phyloP scores from a whole-genome alignment of 2,797 vertebrate genomes.

The Galagoides demidoff region DNA sequence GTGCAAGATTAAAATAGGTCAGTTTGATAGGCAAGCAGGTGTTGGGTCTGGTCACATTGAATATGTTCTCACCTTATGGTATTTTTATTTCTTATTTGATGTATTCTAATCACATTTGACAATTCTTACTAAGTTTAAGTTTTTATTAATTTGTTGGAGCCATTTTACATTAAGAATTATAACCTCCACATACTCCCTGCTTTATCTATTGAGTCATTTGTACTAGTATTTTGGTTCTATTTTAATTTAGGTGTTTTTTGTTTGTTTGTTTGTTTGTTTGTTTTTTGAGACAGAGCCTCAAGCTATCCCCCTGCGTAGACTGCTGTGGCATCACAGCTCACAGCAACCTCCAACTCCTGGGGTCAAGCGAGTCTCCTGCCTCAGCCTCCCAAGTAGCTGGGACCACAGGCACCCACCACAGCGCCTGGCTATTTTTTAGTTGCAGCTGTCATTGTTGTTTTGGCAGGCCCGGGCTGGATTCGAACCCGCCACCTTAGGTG shows the following conservation, averaged over 20 bases:
- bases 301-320: no score
- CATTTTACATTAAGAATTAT: neutral
- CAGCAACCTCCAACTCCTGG: no score
- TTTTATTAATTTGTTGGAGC: neutral
- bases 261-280: no score
- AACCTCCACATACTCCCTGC: neutral
- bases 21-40: neutral
- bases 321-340: no score
- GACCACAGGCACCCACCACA: no score
- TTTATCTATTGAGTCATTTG: neutral
- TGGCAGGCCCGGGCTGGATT: no score
- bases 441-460: no score
- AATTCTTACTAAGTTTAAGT: neutral
- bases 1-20: neutral
- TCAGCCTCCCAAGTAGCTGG: no score
- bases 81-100: neutral
- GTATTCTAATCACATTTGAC: neutral
- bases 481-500: no score
- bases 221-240: neutral
- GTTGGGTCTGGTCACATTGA: neutral
- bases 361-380: no score
- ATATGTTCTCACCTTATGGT: neutral
- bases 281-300: no score
- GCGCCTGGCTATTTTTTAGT: no score
- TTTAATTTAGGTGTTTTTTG: neutral